Conservation (phyloP, 2,797 vertebrate genomes). For the Erethizon dorsatum region DNA sequence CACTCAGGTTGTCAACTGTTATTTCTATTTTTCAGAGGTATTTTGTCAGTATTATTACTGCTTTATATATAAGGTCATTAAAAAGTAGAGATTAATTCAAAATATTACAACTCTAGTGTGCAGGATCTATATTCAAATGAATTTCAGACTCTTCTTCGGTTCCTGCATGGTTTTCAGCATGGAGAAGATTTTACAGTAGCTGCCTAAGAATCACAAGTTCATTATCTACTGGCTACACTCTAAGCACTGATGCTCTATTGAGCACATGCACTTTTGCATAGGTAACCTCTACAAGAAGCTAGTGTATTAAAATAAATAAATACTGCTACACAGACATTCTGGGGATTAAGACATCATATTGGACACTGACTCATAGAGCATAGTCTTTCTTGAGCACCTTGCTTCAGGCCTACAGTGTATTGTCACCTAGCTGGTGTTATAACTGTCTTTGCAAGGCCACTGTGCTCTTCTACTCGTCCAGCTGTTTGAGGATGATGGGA, state of each 20-base stretch:
- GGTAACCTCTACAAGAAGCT: neutral
- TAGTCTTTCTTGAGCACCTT: neutral
- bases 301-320: neutral
- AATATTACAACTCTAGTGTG: neutral
- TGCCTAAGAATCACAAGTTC: neutral
- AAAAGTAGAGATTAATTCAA: neutral
- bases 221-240: fast-evolving
- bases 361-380: neutral
- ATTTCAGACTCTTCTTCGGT: neutral
- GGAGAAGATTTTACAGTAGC: neutral
- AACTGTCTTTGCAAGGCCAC: neutral
- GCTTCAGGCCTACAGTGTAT: neutral
- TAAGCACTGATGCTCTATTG: neutral
- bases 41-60: neutral
- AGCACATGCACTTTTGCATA: neutral
- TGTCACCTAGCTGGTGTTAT: neutral
- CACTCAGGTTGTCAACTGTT: neutral
- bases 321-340: neutral
- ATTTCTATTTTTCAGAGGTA: neutral
- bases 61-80: neutral
- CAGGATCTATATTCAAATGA: neutral
- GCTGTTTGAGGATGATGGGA: neutral
- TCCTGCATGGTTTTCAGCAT: neutral
- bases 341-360: too few relatives aligned
- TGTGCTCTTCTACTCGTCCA: neutral